phyloP scores from a whole-genome alignment of 2,888 invertebrate genomes.

The Dascillus cervinus region DNA sequence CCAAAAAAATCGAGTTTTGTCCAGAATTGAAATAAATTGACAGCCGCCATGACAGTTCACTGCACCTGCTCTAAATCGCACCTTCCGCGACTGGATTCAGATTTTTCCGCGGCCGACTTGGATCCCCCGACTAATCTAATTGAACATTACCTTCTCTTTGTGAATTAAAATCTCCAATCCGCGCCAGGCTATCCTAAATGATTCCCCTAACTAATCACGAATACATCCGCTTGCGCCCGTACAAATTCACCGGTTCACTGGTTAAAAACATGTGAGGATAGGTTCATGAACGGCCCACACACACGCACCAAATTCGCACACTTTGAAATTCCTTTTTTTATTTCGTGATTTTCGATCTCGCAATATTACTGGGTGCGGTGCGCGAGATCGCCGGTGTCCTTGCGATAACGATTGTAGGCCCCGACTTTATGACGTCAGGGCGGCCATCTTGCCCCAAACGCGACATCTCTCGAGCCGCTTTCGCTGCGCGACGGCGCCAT shows the following conservation, averaged over 20 bases:
- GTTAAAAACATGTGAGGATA: constrained; percentile 36
- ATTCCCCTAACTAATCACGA: constrained; percentile 36
- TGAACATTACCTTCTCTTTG: constrained; percentile 28
- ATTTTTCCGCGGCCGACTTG: neutral
- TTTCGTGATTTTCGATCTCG: constrained; percentile 19
- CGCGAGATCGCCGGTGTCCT: constrained; percentile 35
- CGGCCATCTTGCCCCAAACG: constrained; percentile 12
- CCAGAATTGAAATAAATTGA: constrained; percentile 31
- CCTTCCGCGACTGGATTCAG: neutral
- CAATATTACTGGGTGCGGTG: constrained; percentile 31
- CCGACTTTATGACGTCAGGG: constrained; percentile 22
- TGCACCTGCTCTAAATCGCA: constrained; percentile 18
- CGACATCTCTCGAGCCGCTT: neutral
- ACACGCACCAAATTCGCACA: constrained; percentile 29
- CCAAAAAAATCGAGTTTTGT: too few relatives aligned
- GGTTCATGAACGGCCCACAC: constrained; percentile 28
- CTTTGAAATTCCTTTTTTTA: constrained; percentile 22
- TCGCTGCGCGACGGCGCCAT: constrained; percentile 2
- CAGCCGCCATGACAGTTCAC: constrained; percentile 38
- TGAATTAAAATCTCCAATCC: constrained; percentile 26
- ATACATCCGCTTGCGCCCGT: constrained; percentile 39
- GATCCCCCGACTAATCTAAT: neutral
- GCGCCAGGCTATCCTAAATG: constrained; percentile 33
- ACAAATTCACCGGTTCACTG: constrained; percentile 36
- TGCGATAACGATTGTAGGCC: constrained; percentile 32